Base-by-base conservation (phyloP, 2,888 invertebrate genomes). In the Leptinotarsa peninsularis region DNA sequence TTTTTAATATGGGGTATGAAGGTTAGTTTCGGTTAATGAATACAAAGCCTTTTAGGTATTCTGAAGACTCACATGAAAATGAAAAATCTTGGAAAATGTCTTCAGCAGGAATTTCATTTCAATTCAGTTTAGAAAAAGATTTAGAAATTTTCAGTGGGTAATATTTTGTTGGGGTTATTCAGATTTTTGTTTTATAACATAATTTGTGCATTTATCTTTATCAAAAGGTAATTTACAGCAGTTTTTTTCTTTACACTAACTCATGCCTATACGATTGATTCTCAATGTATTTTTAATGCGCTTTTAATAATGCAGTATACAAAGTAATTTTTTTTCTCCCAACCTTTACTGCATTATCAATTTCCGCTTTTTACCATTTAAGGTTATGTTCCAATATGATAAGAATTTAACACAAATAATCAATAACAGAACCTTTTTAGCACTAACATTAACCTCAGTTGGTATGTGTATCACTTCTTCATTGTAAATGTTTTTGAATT, bases 391-490 rank as follows among this genome's bases (percentile, higher is more conserved):
- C n/a, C 23, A 52, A 17, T 66, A 43, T 14, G 27, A 69, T 75
- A 69, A 72, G 18, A 69, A 66, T 69, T 72, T 68, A 60, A 71
- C 58, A 67, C 52, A 56, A 49, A 70, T 58, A 67, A 15, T 67
- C 33, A 73, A 74, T 73, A 76, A 76, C 72, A 54, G 58, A 75
- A 67, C 50, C 74, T 79, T 82, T 81, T 80, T 77, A 78, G 79
- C 80, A 81, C 82, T 81, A 82, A 82, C 81, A 80, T 75, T 63
- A 72, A 69, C 75, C 75, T 70, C 67, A 76, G 71, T 77, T 73
- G 78, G 76, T 80, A 76, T 79, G 72, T 80, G 72, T 76, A 67
- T 69, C 52, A 66, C 66, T 70, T 73, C 72, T 76, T 67, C 63
- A 68, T 71, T 73, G 52, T 75, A 74, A 67, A 73, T 71, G 49